Evolutionary conservation across 53 echinoderm and acorn worm genomes (phyloP), one percentile per base, ranked within the genome.

Genomic region (Stichopus horrens): DNA sequence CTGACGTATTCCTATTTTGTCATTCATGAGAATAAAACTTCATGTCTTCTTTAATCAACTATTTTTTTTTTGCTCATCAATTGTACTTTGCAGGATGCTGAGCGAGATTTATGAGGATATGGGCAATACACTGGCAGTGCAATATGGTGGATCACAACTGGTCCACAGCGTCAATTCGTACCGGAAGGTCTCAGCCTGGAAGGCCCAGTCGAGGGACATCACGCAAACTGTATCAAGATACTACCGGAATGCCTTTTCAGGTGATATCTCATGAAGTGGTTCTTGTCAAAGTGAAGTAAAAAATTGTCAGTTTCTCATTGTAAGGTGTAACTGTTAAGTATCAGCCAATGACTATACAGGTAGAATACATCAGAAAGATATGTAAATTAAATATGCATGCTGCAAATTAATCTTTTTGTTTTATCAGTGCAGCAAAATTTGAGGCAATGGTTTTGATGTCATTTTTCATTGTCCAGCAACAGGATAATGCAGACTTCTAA

Each of bases 171-270:
- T 99, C 73, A 90, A 94, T 57, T 93, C 95, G 9, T 99, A 99
- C 78, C 88, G 99, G 23, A 95, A 94, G 79, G 88, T 99, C 9
- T 96, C 99, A 21, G 96, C 94, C 5, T 99, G 99, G 99, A 93
- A 94, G 4, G 92, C 96, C 1, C 99, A 99, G 75, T 99, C 99
- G 6, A 88, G 99, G 51, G 99, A 99, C 79, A 95, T 99, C 88
- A 99, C 94, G 71, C 96, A 96, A 89, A 96, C 99, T 7, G 78
- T 99, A 54, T 99, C 99, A 23, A 93, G 99, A 86, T 99, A 99
- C 92, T 99, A 96, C 77, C 94, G 96, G 86, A 99, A 99, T 86
- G 96, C 99, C 65, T 99, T 99, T 89, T 96, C 99, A 89, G 99
- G 99, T 97, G 87, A 83, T 59, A 20, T 59, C 60, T 14, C 37